Percentiles rank a stretch among this genome's conserved stretches.
These are phyloP conservation scores for Portunus trituberculatus DNA, from an alignment of 1,140 invertebrate species.

Conservation along the genomic window DNA sequence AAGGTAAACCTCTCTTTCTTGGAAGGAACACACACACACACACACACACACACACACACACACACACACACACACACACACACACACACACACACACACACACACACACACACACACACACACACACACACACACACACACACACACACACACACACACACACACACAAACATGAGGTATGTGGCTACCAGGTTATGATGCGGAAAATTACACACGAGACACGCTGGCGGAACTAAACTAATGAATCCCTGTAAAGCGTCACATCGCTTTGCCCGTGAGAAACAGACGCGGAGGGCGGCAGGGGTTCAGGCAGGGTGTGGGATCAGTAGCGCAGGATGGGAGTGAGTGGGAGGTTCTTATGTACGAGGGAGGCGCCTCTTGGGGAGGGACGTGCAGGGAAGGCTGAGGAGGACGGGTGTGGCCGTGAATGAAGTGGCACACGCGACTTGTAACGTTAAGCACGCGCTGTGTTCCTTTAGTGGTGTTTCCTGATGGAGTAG, in stretches of 20 bases:
- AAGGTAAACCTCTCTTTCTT: neutral
- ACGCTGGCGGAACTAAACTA: neutral
- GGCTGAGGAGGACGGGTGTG: neutral
- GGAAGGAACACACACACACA: neutral
- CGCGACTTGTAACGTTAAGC: neutral
- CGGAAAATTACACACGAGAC: neutral
- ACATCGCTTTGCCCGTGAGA: neutral
- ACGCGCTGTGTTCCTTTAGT: constrained; percentile 2
- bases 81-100: constrained; percentile 50
- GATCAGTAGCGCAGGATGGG: neutral
- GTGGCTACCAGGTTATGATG: neutral
- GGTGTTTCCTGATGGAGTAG: constrained; percentile 2
- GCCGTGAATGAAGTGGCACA: neutral
- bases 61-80: constrained; percentile 50
- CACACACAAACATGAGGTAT: constrained; percentile 37
- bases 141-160: constrained; percentile 47
- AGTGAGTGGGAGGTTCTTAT: neutral
- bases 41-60: constrained; percentile 40
- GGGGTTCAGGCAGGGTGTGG: neutral
- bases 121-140: constrained; percentile 47
- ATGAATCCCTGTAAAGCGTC: neutral
- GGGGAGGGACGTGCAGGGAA: neutral
- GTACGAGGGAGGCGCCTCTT: constrained; percentile 5
- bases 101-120: constrained; percentile 45
- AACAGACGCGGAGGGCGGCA: neutral